Conservation (phyloP, 1,140 invertebrate species). For the Eriosoma lanigerum region DNA sequence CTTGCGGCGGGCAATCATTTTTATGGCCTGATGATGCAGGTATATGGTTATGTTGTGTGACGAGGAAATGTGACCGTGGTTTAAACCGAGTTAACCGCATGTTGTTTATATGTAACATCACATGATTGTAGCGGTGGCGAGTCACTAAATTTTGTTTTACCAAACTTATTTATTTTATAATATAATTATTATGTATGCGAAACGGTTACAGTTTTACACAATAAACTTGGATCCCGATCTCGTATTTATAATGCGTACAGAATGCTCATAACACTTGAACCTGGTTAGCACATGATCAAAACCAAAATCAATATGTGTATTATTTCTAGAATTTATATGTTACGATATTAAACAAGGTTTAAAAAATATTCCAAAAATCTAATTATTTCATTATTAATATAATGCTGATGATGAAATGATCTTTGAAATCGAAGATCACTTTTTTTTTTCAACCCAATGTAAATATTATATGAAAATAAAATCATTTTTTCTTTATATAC, state of each 20-base stretch:
- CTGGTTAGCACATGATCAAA: too few relatives aligned
- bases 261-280: constrained; percentile 31
- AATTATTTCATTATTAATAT: too few relatives aligned
- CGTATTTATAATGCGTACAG: neutral
- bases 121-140: neutral
- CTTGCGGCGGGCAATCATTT: constrained; percentile 6
- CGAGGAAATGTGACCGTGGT: neutral
- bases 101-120: neutral
- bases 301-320: too few relatives aligned
- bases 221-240: constrained; percentile 20
- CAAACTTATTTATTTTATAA: neutral
- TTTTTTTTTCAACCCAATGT: too few relatives aligned
- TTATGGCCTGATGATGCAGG: neutral
- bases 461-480: too few relatives aligned
- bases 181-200: neutral
- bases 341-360: too few relatives aligned
- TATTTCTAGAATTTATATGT: too few relatives aligned
- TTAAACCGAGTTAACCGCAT: neutral
- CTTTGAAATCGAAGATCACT: too few relatives aligned
- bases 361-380: too few relatives aligned
- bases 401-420: too few relatives aligned
- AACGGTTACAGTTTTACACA: neutral
- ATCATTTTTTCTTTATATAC: too few relatives aligned
- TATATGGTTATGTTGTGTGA: neutral
- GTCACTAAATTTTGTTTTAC: neutral